Conservation (phyloP, 2,888 invertebrate species). For the Drosophila ustulata region DNA sequence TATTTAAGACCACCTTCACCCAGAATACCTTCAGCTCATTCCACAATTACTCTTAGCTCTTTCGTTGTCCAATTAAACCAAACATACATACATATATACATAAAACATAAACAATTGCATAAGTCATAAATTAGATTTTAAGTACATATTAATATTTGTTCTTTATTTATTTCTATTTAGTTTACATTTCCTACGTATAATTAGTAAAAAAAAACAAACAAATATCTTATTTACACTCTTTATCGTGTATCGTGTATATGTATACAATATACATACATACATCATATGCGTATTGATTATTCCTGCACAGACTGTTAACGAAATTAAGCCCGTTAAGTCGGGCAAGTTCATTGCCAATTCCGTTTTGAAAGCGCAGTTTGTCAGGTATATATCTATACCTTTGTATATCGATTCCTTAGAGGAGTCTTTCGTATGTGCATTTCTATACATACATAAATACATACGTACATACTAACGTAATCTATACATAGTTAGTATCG, state of each 20-base stretch:
- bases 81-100: constrained; percentile 37
- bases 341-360: too few species aligned
- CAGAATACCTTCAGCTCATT: constrained; percentile 24
- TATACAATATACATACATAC: background rate
- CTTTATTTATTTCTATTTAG: constrained; percentile 6
- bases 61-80: constrained; percentile 9
- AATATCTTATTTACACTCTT: background rate
- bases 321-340: too few species aligned
- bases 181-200: constrained; percentile 3
- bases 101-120: constrained; percentile 37
- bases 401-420: background rate
- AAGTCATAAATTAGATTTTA: constrained; percentile 32
- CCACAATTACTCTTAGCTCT: constrained; percentile 6
- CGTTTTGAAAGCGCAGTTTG: background rate
- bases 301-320: constrained; percentile 2
- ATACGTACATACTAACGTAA: constrained; percentile 30
- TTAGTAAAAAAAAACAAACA: background rate
- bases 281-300: constrained; percentile 4
- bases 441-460: constrained; percentile 19
- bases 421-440: constrained; percentile 4
- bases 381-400: background rate
- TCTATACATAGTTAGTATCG: constrained; percentile 22
- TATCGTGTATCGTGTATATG: background rate
- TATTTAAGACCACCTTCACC: background rate
- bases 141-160: constrained; percentile 14